Evolutionary conservation across 2,797 vertebrate genomes (phyloP), one percentile per base, ranked within the genome.

Genomic region (Gouania willdenowi): DNA sequence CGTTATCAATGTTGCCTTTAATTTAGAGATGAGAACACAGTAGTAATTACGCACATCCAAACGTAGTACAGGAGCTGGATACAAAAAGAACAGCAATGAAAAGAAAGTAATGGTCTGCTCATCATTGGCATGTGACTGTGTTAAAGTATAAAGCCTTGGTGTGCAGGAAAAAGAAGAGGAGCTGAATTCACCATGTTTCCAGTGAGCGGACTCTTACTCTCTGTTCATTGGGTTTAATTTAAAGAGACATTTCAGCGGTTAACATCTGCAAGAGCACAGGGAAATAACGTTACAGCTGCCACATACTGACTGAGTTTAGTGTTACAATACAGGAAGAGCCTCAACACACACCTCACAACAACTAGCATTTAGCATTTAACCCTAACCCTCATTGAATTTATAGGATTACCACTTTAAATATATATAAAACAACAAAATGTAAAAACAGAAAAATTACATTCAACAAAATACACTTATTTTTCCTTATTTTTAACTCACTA

Each of bases 1-100:
- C 96, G 94, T 97, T 98, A 99, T 99, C 96, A 98, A 92, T 98
- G 96, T 96, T 98, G 93, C 96, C 96, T 99, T 99, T 98, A 98
- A 98, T 87, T 87, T 87, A 87, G 82, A 87, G 83, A 86, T 87
- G 85, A 85, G 82, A 87, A 87, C 82, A 95, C 82, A 87, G 83
- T 86, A 85, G 84, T 87, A 87, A 87, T 87, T 87, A 87, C 84
- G 84, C 79, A 86, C 82, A 87, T 87, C 81, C 81, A 83, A 83
- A 85, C 61, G 71, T 81, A 79, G 79, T 77, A 87, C 85, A 87
- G 83, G 85, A 87, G 82, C 85, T 87, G 82, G 84, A 83, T 83
- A 86, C 83, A 87, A 84, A 85, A 80, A 86, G 66, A 87, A 87
- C 79, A 87, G 78, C 85, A 84, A 87, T 87, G 83, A 87, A 86